phyloP scores from a whole-genome alignment of 2,888 invertebrate species.

The Brassicogethes aeneus region DNA sequence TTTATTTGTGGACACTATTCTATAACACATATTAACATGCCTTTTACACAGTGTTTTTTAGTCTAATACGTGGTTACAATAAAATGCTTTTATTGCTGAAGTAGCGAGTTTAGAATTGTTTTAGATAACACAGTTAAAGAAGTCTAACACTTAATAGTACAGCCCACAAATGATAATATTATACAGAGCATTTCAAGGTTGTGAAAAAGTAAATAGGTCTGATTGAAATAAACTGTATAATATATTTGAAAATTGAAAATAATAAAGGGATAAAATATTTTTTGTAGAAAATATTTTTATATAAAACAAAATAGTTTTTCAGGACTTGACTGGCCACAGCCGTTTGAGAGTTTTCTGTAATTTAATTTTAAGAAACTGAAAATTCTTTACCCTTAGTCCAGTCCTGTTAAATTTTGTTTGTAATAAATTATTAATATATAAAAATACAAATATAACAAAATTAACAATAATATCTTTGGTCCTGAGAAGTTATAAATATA shows the following conservation, averaged over 20 bases:
- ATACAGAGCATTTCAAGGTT: neutral
- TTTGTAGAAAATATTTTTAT: neutral
- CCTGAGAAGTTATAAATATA: slow-evolving; percentile 13
- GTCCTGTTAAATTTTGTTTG: neutral
- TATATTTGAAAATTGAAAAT: neutral
- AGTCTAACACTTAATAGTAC: slow-evolving; percentile 7
- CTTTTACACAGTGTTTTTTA: slow-evolving; percentile 15
- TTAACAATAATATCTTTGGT: slow-evolving; percentile 11
- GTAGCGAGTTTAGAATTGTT: slow-evolving; percentile 19
- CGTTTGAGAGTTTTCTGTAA: neutral
- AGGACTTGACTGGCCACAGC: neutral
- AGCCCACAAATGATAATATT: neutral
- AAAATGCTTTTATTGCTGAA: slow-evolving; percentile 17
- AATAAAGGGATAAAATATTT: no score
- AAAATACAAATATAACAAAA: slow-evolving; percentile 16
- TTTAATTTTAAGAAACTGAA: no score
- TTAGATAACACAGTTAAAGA: slow-evolving; percentile 13
- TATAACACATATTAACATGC: slow-evolving; percentile 17
- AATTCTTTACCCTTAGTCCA: neutral
- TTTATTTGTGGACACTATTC: slow-evolving; percentile 6
- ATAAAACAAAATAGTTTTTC: neutral
- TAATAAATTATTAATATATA: slow-evolving; percentile 14
- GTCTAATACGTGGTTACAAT: slow-evolving; percentile 13
- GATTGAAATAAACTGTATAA: neutral
- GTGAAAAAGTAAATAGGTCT: no score